A percentile compares a stretch with the other conserved stretches of the same genome.
These are phyloP conservation scores for Eolophus roseicapilla DNA, from an alignment of 2,113 vertebrate genomes.

Conservation along the genomic window DNA sequence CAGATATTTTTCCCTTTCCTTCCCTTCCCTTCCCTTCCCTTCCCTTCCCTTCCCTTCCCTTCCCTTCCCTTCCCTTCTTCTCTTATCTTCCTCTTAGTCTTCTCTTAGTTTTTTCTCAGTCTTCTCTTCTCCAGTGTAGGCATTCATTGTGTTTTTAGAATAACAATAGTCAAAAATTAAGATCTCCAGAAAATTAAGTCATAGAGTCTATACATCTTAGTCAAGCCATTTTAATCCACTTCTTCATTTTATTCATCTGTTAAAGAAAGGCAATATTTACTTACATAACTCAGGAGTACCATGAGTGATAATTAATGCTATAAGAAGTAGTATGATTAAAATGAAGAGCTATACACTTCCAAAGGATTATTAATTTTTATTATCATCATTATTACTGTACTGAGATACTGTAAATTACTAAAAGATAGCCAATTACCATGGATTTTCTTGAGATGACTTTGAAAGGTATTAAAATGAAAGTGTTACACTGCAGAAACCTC, in stretches of 20 bases:
- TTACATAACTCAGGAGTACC: constrained; percentile 9
- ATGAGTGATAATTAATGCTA: constrained; percentile 17
- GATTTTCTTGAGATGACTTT: constrained; percentile 45
- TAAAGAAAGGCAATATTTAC: constrained; percentile 44
- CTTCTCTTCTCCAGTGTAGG: not conserved
- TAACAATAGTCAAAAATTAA: not conserved
- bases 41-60: too few species aligned
- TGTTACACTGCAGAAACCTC: not conserved
- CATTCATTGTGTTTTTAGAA: not conserved
- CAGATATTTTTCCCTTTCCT: not conserved
- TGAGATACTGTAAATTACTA: constrained; percentile 31
- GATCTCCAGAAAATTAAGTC: not conserved
- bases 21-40: too few species aligned
- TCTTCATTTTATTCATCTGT: not conserved
- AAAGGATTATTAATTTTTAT: constrained; percentile 55
- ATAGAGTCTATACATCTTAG: not conserved
- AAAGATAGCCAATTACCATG: constrained; percentile 3
- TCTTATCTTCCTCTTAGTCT: not conserved
- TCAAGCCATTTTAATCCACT: not conserved
- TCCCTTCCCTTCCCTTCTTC: too few species aligned
- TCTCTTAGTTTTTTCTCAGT: not conserved
- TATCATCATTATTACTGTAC: not conserved
- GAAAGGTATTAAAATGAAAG: constrained; percentile 12
- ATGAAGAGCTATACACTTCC: constrained; percentile 16
- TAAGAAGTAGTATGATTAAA: constrained; percentile 12